Evolutionary conservation across 2,888 invertebrate species (phyloP).

Genomic region (Plagiodera versicolora): DNA sequence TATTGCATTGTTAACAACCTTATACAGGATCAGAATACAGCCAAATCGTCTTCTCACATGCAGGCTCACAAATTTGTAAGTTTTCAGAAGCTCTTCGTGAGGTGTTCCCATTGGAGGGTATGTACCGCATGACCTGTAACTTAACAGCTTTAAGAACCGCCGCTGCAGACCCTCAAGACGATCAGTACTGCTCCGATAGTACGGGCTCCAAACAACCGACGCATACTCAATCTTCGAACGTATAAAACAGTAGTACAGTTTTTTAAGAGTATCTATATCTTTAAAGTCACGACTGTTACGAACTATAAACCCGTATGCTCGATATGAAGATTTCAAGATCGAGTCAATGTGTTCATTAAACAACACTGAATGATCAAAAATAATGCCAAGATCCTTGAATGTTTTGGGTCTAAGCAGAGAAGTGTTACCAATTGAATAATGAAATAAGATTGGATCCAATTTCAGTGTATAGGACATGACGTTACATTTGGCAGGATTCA

Average conservation of each 20-base stretch:
- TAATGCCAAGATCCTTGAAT: slow-evolving; percentile 7
- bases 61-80: background rate
- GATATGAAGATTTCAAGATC: no score
- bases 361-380: no score
- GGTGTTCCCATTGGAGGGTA: background rate
- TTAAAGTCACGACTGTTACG: background rate
- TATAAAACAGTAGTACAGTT: background rate
- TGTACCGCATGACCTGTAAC: no score
- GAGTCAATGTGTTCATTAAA: no score
- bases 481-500: background rate
- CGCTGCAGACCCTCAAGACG: background rate
- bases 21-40: no score
- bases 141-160: no score
- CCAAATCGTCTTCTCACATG: background rate
- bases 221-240: background rate
- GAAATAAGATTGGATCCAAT: background rate
- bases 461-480: background rate
- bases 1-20: no score
- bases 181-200: background rate
- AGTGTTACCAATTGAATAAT: slow-evolving; percentile 6
- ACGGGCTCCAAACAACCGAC: no score
- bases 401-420: background rate
- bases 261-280: no score
- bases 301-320: slow-evolving; percentile 2
- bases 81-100: background rate